phyloP scores from a whole-genome alignment of 2,797 vertebrate genomes.

The Rhinella marina region DNA sequence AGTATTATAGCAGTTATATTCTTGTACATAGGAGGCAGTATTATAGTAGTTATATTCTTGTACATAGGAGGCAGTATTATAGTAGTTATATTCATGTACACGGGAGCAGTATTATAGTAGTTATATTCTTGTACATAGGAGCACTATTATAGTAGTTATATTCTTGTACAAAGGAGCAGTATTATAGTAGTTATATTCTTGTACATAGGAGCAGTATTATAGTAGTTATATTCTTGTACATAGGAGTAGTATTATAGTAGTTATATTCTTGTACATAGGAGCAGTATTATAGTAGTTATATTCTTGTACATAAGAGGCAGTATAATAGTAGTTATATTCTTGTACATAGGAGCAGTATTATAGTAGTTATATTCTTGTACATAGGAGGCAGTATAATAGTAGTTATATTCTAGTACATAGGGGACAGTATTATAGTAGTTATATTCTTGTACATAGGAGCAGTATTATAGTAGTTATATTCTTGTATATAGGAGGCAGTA shows the following conservation, averaged over 20 bases:
- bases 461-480: slow-evolving; percentile 2
- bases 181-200: too few species aligned
- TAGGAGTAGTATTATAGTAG: too few species aligned
- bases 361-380: not conserved
- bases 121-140: too few species aligned
- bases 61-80: too few species aligned
- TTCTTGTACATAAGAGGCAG: not conserved
- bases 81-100: not conserved
- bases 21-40: slow-evolving; percentile 5
- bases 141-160: too few species aligned
- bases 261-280: too few species aligned
- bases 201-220: slow-evolving; percentile 3
- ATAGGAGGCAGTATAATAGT: not conserved
- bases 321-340: slow-evolving; percentile 10
- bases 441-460: not conserved
- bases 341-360: not conserved
- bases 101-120: too few species aligned
- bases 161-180: too few species aligned
- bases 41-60: slow-evolving; percentile 7
- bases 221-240: not conserved
- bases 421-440: slow-evolving; percentile 8
- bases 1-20: slow-evolving; percentile 15
- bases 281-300: not conserved
- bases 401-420: slow-evolving; percentile 2
- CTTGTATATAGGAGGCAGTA: not conserved